These are phyloP conservation scores for Craterocephalus amniculus DNA, from an alignment of 2,797 vertebrate species.

Conservation along the genomic window DNA sequence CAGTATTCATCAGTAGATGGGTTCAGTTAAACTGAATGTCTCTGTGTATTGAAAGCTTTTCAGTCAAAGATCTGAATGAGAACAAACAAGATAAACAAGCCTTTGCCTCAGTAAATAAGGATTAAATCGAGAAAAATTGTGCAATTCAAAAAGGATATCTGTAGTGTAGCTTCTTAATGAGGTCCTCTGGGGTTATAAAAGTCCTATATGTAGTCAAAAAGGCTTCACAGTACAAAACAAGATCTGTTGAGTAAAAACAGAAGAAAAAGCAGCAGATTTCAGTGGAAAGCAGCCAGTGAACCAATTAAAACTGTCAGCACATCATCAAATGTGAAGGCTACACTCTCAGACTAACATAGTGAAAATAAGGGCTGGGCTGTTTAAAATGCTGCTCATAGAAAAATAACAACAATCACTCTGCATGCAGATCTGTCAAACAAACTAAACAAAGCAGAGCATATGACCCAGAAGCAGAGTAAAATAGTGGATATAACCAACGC, in stretches of 20 bases:
- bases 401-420: constrained; percentile 11
- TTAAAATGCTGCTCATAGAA: constrained; percentile 28
- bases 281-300: constrained; percentile 40
- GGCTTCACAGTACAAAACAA: constrained; percentile 98
- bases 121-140: constrained; percentile 21
- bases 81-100: constrained; percentile 27
- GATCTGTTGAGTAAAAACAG: constrained; percentile 80
- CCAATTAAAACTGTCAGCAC: constrained; percentile 35
- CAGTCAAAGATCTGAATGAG: constrained; percentile 8
- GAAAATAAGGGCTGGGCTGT: constrained; percentile 29
- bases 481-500: constrained; percentile 3
- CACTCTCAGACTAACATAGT: constrained; percentile 28
- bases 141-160: constrained; percentile 91
- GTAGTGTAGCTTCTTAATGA: constrained; percentile 98
- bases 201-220: constrained; percentile 98
- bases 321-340: constrained; percentile 31
- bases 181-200: constrained; percentile 95
- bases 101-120: constrained; percentile 41
- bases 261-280: constrained; percentile 35
- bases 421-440: constrained; percentile 7
- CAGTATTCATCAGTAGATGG: neutral
- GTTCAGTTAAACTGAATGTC: neutral
- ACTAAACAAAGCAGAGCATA: constrained; percentile 25
- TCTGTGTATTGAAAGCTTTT: neutral
- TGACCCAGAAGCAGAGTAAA: constrained; percentile 52